Evolutionary conservation across 2,797 vertebrate genomes (phyloP).

Genomic region (Bryconaethiops microstoma): DNA sequence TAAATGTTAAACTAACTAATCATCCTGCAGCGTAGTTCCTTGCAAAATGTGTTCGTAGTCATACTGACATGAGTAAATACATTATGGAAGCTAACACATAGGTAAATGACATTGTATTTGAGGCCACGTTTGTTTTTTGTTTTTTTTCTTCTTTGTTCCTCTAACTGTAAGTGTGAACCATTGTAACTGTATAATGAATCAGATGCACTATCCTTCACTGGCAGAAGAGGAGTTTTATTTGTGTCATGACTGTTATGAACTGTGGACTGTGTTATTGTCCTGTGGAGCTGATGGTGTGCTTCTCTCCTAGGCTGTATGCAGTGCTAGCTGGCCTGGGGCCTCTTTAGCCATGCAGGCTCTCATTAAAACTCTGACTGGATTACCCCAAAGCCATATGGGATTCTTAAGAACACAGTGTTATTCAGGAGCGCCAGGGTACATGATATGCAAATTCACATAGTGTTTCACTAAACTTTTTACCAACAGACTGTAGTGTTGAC

Average conservation of each 20-base stretch:
- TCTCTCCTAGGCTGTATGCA: conserved; percentile 86
- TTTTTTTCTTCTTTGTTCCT: neutral
- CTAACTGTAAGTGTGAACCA: neutral
- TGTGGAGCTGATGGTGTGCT: conserved; percentile 57
- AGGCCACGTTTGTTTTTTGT: neutral
- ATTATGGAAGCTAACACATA: neutral
- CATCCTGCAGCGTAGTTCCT: neutral
- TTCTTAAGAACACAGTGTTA: conserved; percentile 83
- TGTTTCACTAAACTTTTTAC: neutral
- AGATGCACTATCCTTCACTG: neutral
- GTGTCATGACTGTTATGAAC: conserved; percentile 31
- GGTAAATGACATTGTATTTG: neutral
- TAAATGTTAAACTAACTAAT: conserved; percentile 4
- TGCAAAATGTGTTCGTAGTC: neutral
- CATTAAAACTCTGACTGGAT: conserved; percentile 82
- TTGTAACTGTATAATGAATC: neutral
- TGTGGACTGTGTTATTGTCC: conserved; percentile 24
- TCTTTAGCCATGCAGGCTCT: conserved; percentile 83
- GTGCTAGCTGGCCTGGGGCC: conserved; percentile 85
- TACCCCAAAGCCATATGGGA: conserved; percentile 84
- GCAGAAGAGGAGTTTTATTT: conserved; percentile 29
- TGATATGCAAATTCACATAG: conserved; percentile 31
- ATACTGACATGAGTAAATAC: neutral
- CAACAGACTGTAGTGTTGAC: neutral
- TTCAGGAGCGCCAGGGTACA: conserved; percentile 71